Conservation (phyloP, 2,888 invertebrate species). For the Abrostola triplasia region DNA sequence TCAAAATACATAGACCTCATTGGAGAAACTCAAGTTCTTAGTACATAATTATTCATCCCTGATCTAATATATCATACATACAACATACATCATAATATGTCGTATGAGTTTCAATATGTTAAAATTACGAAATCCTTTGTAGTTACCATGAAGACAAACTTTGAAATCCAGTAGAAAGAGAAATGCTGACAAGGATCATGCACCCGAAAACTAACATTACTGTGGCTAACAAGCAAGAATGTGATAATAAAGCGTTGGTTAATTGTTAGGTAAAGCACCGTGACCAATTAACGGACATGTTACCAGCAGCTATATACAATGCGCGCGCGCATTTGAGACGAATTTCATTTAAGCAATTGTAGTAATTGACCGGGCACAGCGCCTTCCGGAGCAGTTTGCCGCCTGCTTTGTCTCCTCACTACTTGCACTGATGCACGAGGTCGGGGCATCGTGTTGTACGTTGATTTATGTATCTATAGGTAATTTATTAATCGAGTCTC, state of each 20-base stretch:
- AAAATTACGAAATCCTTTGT: constrained; percentile 23
- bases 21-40: background rate
- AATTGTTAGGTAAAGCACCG: constrained; percentile 85
- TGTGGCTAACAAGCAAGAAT: constrained; percentile 61
- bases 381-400: constrained; percentile 79
- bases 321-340: constrained; percentile 77
- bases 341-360: constrained; percentile 87
- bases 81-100: no score
- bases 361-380: constrained; percentile 81
- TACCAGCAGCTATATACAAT: constrained; percentile 64
- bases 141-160: constrained; percentile 14
- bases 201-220: constrained; percentile 48
- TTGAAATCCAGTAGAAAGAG: constrained; percentile 17
- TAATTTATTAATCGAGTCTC: constrained; percentile 20
- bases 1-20: constrained; percentile 28
- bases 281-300: constrained; percentile 83
- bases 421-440: constrained; percentile 63
- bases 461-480: constrained; percentile 28
- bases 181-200: constrained; percentile 44
- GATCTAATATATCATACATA: no score
- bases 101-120: background rate
- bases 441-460: constrained; percentile 40
- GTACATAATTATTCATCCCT: no score
- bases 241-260: constrained; percentile 69
- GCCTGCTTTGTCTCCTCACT: constrained; percentile 71